Evolutionary conservation across 2,797 vertebrate species (phyloP).

Genomic region (Mormyrus hasselquistii): DNA sequence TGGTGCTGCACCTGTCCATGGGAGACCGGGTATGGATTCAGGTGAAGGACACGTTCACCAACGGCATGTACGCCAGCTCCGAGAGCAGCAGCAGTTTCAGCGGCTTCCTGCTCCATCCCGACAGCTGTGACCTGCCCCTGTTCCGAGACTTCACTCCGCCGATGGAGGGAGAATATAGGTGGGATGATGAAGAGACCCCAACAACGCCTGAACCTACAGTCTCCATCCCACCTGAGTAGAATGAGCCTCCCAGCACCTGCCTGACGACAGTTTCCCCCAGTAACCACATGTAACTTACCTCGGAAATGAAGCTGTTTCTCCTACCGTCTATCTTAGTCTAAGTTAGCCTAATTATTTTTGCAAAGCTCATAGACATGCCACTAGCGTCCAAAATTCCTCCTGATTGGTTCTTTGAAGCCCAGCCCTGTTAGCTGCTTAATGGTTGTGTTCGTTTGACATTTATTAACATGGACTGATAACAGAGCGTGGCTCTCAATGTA

Average conservation of each 20-base stretch:
- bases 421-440: not conserved
- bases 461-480: not conserved
- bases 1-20: conserved; percentile 43
- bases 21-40: conserved; percentile 56
- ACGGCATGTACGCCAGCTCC: conserved; percentile 43
- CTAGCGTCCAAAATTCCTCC: not conserved
- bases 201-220: not conserved
- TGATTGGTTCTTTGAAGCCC: not conserved
- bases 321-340: not conserved
- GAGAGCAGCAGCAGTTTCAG: conserved; percentile 55
- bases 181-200: conserved; percentile 3
- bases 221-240: not conserved
- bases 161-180: not conserved
- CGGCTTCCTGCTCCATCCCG: conserved; percentile 53
- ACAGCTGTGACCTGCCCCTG: conserved; percentile 41
- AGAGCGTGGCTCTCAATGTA: not conserved
- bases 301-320: conserved; percentile 1
- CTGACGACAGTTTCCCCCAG: not conserved
- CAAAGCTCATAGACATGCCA: not conserved
- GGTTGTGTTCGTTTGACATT: not conserved
- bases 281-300: not conserved
- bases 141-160: conserved; percentile 8
- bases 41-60: conserved; percentile 45
- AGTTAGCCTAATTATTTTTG: not conserved
- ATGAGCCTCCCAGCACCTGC: not conserved